A percentile compares a stretch with the other conserved stretches of the same genome.
Evolutionary conservation across 2,113 vertebrate species (phyloP).

Genomic region (Chionis minor): DNA sequence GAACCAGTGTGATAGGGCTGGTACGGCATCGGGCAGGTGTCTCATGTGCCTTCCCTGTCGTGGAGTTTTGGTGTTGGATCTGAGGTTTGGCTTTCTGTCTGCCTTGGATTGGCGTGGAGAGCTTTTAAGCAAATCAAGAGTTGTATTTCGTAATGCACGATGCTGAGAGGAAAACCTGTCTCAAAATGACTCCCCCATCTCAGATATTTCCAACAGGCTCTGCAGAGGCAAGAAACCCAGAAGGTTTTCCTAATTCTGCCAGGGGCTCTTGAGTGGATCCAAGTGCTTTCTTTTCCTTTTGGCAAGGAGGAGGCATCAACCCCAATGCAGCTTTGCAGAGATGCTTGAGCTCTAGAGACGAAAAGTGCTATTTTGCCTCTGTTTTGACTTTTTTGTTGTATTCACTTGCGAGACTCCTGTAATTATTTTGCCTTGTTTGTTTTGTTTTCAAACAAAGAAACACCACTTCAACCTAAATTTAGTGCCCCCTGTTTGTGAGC

Average conservation of each 20-base stretch:
- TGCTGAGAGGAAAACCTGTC: not conserved
- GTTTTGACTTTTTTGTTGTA: not conserved
- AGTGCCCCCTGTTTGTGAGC: not conserved
- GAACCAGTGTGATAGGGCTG: not conserved
- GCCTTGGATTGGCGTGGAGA: not conserved
- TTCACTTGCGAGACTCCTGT: not conserved
- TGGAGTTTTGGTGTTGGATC: not conserved
- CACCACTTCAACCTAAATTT: not conserved
- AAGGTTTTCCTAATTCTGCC: not conserved
- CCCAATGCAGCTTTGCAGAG: not conserved
- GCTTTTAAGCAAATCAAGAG: not conserved
- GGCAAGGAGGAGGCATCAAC: not conserved
- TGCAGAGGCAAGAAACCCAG: not conserved
- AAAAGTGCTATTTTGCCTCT: constrained; percentile 7
- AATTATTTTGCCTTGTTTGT: constrained; percentile 36
- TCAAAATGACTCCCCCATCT: not conserved
- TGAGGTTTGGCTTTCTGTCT: not conserved
- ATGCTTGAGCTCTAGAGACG: not conserved
- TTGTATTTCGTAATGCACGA: not conserved
- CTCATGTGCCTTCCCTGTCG: not conserved
- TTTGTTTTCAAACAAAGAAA: constrained; percentile 25
- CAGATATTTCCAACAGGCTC: not conserved
- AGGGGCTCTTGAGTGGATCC: not conserved
- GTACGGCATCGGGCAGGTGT: not conserved
- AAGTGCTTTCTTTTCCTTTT: not conserved